phyloP scores from a whole-genome alignment of 2,113 vertebrate species.

The Telmatochromis sp. region DNA sequence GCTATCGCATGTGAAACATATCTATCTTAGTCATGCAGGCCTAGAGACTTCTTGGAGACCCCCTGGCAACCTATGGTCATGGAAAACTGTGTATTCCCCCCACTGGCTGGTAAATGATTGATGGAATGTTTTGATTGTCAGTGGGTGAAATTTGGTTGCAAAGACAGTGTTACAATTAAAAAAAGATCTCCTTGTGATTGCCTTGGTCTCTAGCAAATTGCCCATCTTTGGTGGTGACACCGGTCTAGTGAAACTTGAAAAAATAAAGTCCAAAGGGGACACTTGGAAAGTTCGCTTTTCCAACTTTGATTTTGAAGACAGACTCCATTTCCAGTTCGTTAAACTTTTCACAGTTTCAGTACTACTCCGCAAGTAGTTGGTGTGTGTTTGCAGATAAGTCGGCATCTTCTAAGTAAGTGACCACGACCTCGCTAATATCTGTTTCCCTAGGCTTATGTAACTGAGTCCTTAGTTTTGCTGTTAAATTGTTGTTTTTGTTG shows the following conservation, averaged over 20 bases:
- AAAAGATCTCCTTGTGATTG: background rate
- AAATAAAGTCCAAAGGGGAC: fast-evolving
- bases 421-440: background rate
- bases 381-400: background rate
- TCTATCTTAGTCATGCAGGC: background rate
- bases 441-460: background rate
- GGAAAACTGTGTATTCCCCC: background rate
- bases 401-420: background rate
- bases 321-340: background rate
- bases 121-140: background rate
- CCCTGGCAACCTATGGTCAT: background rate
- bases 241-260: background rate
- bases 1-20: background rate
- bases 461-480: background rate
- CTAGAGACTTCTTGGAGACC: background rate
- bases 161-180: background rate
- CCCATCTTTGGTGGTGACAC: background rate
- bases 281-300: background rate
- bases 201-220: background rate
- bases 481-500: background rate
- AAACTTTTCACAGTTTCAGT: background rate
- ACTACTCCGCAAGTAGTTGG: background rate
- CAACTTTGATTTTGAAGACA: background rate
- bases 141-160: background rate
- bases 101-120: background rate